phyloP scores from a whole-genome alignment of 1,140 invertebrate genomes.

The Laupala kohalensis region DNA sequence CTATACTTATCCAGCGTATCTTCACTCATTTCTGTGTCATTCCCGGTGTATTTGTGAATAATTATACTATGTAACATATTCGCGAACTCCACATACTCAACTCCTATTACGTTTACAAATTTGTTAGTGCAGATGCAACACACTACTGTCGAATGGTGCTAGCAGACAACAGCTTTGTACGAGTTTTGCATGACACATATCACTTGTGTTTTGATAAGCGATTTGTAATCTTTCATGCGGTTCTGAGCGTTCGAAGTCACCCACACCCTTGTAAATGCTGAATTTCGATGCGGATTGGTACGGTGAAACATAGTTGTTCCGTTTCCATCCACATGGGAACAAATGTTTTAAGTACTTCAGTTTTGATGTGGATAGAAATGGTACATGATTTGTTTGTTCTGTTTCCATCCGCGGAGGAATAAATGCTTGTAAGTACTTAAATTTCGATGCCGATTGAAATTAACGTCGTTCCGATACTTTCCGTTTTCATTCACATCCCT shows the following conservation, averaged over 20 bases:
- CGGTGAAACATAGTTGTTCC: neutral
- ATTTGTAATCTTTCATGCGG: neutral
- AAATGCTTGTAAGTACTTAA: too few species aligned
- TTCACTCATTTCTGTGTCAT: constrained; percentile 5
- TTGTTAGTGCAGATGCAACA: constrained; percentile 5
- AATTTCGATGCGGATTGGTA: too few species aligned
- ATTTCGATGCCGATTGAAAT: too few species aligned
- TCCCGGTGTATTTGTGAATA: neutral
- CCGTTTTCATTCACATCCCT: too few species aligned
- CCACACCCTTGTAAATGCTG: neutral
- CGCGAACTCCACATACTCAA: too few species aligned
- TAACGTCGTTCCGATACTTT: too few species aligned
- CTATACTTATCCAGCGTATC: constrained; percentile 10
- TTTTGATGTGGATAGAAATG: too few species aligned
- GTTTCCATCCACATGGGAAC: too few species aligned
- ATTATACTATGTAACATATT: too few species aligned
- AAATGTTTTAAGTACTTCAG: neutral
- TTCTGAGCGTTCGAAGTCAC: neutral
- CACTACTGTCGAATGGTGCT: neutral
- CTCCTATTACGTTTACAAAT: too few species aligned
- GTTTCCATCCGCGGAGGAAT: too few species aligned
- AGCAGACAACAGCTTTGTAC: neutral
- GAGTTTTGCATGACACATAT: neutral
- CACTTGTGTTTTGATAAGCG: neutral
- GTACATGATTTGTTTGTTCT: too few species aligned